phyloP scores from a whole-genome alignment of 2,797 vertebrate species.

The Rhynchonycteris naso region DNA sequence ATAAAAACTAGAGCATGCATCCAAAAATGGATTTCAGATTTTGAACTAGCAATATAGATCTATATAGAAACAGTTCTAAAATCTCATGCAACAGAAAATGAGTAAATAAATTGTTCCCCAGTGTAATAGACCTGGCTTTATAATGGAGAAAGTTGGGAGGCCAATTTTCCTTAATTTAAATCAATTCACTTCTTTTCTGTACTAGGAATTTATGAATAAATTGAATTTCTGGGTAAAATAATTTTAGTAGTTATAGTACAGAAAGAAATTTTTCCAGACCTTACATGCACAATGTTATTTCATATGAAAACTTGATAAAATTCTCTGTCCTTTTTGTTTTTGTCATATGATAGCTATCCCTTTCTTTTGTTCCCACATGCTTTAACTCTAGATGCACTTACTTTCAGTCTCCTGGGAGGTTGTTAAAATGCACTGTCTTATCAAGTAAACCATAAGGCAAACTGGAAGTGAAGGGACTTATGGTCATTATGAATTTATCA shows the following conservation, averaged over 20 bases:
- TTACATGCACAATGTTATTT: background rate
- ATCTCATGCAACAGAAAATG: too few species aligned
- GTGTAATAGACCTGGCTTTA: constrained; percentile 32
- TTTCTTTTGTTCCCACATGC: background rate
- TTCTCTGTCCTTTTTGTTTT: background rate
- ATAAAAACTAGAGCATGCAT: too few species aligned
- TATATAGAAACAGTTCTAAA: too few species aligned
- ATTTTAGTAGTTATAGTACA: background rate
- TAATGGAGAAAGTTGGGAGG: background rate
- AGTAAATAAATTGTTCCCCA: too few species aligned
- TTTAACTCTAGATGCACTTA: background rate
- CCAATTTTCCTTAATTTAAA: constrained; percentile 45
- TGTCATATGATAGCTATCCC: background rate
- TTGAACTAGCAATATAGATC: too few species aligned
- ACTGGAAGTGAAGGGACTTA: background rate
- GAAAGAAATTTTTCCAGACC: background rate
- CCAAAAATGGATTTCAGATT: too few species aligned
- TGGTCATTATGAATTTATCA: background rate
- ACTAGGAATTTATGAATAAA: background rate
- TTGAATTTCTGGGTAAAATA: constrained; percentile 17
- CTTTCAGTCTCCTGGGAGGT: background rate
- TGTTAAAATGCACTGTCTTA: background rate
- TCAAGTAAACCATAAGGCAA: background rate
- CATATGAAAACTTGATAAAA: constrained; percentile 7
- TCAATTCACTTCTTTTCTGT: constrained; percentile 21